Percentiles rank a stretch among this genome's conserved stretches.
phyloP scores from a whole-genome alignment of 2,113 vertebrate species.

The Microcebus griseorufus region DNA sequence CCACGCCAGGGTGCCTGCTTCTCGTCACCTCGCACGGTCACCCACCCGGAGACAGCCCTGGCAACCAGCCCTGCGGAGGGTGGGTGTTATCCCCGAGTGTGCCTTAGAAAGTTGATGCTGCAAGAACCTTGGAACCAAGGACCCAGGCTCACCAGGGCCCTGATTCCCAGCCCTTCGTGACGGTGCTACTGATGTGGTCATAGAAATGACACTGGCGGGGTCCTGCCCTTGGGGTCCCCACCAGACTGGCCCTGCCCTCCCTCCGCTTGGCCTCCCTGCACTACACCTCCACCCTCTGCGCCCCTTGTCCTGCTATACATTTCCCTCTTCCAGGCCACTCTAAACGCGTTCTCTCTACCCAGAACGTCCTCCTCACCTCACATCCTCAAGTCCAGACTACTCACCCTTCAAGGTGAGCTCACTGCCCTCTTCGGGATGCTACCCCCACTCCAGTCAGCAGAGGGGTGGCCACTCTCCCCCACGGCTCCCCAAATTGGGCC shows the following conservation, averaged over 20 bases:
- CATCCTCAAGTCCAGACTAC: neutral
- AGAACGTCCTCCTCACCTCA: neutral
- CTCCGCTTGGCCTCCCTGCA: neutral
- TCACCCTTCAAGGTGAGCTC: neutral
- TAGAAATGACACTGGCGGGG: neutral
- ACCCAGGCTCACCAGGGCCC: neutral
- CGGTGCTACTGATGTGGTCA: neutral
- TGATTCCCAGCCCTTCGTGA: neutral
- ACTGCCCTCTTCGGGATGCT: neutral
- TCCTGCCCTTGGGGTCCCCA: neutral
- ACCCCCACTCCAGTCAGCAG: neutral
- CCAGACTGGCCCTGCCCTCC: neutral
- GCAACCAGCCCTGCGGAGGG: neutral
- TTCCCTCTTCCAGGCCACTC: neutral
- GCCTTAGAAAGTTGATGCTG: neutral
- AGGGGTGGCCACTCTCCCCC: neutral
- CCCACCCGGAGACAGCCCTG: neutral
- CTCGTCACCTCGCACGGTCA: neutral
- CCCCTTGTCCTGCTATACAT: neutral
- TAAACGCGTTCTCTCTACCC: neutral
- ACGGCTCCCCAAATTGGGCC: neutral
- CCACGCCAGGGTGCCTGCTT: neutral
- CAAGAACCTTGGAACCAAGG: neutral
- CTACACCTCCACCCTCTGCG: rapidly evolving
- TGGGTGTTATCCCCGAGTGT: neutral